Base-by-base conservation (phyloP, 2,888 invertebrate genomes). In the Gastrophysa polygoni region DNA sequence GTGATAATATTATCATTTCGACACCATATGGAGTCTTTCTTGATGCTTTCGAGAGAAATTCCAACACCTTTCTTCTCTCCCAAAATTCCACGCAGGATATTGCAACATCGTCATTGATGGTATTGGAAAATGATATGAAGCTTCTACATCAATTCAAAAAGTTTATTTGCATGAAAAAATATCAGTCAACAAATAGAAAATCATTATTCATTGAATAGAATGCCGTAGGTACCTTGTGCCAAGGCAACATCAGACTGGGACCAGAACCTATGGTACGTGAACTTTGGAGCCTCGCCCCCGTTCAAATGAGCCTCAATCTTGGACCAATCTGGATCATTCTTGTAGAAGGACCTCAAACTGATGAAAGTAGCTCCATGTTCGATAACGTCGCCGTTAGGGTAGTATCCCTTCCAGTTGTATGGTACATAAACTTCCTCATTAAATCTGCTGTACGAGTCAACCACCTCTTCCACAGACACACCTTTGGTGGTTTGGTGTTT, bases 211-310 rank as follows among this genome's bases (percentile, higher is more conserved):
- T 72, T 60, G 62, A 72, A 72, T 11, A 72, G 61, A 20, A 72
- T 52, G 46, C 67, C 72, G 52, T 72, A 72, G 16, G 66, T 63
- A 29, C 70, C 72, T 17, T 61, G 58, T 18, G 72, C 61, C 21
- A 72, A 57, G 50, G 72, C 72, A 18, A 72, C 56, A 29, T 72
- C 72, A 63, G 68, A 29, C 59, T 72, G 72, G 17, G 68, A 60
- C 72, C 72, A 72, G 66, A 71, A 72, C 54, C 72, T 67, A 65
- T 72, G 72, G 62, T 69, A 71, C 17, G 54, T 59, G 54, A 72
- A 70, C 21, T 49, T 61, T 14, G 72, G 72, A 11, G 64, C 68
- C n/a, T 55, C 56, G 8, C 72, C 72, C 16, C 72, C 71, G 34
- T 63, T 57, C n/a, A 72, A 50, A 61, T 70, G 50, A 44, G 55